phyloP scores from a whole-genome alignment of 2,888 invertebrate species.

The Helleia helle region DNA sequence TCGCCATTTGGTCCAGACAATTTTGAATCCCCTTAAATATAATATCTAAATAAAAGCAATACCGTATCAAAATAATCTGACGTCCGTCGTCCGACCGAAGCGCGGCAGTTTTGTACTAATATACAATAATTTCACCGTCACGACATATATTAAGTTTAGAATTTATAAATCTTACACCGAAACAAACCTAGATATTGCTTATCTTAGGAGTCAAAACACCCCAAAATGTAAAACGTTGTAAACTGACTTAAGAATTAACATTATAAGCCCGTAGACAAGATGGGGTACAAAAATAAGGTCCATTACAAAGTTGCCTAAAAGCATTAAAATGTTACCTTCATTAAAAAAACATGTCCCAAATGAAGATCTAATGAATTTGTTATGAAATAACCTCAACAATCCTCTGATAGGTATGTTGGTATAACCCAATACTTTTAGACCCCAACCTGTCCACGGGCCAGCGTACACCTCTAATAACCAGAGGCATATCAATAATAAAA shows the following conservation, averaged over 20 bases:
- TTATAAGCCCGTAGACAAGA: not conserved
- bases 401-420: no score
- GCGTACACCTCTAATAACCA: not conserved
- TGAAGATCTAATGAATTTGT: no score
- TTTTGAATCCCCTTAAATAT: slow-evolving; percentile 38
- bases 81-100: not conserved
- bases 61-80: slow-evolving; percentile 24
- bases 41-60: slow-evolving; percentile 54
- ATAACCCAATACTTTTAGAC: no score
- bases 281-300: not conserved
- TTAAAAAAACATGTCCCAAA: no score
- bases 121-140: slow-evolving; percentile 51
- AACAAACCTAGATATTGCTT: slow-evolving; percentile 38
- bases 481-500: slow-evolving; percentile 3
- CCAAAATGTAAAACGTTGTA: slow-evolving; percentile 6
- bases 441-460: not conserved
- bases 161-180: slow-evolving; percentile 43
- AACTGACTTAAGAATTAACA: slow-evolving; percentile 3
- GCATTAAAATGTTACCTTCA: no score
- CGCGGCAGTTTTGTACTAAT: slow-evolving; percentile 65
- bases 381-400: no score
- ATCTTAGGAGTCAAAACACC: slow-evolving; percentile 10
- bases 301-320: slow-evolving; percentile 1
- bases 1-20: slow-evolving; percentile 16
- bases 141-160: slow-evolving; percentile 36